Conservation (phyloP, 2,113 vertebrate species). For the Rutilus rutilus region DNA sequence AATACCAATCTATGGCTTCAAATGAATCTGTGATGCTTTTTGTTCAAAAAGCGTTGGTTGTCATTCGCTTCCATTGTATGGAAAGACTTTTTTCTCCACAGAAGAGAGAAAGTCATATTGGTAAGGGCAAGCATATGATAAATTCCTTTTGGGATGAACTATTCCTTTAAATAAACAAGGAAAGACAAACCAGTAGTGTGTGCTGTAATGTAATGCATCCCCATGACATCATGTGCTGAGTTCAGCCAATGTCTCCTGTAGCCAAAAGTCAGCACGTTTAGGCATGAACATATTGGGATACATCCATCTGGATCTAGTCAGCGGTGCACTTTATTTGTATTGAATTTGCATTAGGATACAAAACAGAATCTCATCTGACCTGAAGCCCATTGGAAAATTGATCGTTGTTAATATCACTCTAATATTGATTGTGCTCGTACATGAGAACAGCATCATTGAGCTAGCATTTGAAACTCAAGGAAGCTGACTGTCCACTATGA, state of each 20-base stretch:
- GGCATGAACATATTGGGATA: not conserved
- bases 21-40: no score
- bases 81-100: not conserved
- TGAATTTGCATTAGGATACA: conserved; percentile 35
- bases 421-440: not conserved
- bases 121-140: not conserved
- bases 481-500: not conserved
- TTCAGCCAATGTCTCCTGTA: not conserved
- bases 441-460: not conserved
- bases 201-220: not conserved
- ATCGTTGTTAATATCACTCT: not conserved
- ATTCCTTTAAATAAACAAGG: not conserved
- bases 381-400: conserved; percentile 23
- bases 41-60: not conserved
- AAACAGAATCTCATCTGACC: conserved; percentile 33
- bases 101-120: not conserved
- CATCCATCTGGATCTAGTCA: conserved; percentile 27
- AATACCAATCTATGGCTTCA: no score
- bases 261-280: not conserved
- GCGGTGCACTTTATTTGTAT: conserved; percentile 19
- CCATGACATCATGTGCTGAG: not conserved
- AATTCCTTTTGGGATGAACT: not conserved
- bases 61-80: not conserved
- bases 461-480: not conserved
- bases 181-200: not conserved